Conservation (phyloP, 2,797 vertebrate genomes). For the Danio tinwini region DNA sequence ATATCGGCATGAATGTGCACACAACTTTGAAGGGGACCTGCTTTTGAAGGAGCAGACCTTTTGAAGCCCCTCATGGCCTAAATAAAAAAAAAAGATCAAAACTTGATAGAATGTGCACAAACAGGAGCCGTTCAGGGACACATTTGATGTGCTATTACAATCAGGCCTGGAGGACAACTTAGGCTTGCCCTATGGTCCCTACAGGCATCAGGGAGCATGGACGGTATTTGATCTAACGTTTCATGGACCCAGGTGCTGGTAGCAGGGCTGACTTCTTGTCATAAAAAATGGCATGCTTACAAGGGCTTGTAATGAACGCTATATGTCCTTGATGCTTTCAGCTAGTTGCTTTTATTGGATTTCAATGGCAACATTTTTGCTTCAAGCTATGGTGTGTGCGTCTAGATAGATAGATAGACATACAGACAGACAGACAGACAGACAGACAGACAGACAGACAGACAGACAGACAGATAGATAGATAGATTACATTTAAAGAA, state of each 20-base stretch:
- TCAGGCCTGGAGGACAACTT: conserved; percentile 48
- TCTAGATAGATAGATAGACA: too few relatives aligned
- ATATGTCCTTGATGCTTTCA: conserved; percentile 10
- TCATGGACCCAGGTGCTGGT: conserved; percentile 27
- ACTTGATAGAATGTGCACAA: conserved; percentile 57
- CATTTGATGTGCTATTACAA: conserved; percentile 62
- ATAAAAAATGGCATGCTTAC: conserved; percentile 21
- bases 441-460: too few relatives aligned
- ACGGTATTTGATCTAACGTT: conserved; percentile 37
- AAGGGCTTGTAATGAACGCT: neutral
- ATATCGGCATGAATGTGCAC: conserved; percentile 43
- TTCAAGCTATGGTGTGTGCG: neutral
- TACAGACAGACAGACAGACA: too few relatives aligned
- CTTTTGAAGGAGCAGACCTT: conserved; percentile 63
- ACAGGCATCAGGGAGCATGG: conserved; percentile 17
- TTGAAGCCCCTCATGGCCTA: conserved; percentile 61
- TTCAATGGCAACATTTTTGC: conserved; percentile 9
- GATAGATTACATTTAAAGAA: too few relatives aligned
- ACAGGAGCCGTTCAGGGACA: conserved; percentile 37
- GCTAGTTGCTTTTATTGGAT: neutral
- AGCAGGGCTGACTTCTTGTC: conserved; percentile 8
- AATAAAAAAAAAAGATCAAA: conserved; percentile 54
- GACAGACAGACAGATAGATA: too few relatives aligned
- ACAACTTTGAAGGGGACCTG: conserved; percentile 60
- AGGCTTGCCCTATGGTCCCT: conserved; percentile 23